A percentile compares a stretch with the other conserved stretches of the same genome.
phyloP scores from a whole-genome alignment of 2,888 invertebrate genomes.

The Glyphotaelius pellucidus region DNA sequence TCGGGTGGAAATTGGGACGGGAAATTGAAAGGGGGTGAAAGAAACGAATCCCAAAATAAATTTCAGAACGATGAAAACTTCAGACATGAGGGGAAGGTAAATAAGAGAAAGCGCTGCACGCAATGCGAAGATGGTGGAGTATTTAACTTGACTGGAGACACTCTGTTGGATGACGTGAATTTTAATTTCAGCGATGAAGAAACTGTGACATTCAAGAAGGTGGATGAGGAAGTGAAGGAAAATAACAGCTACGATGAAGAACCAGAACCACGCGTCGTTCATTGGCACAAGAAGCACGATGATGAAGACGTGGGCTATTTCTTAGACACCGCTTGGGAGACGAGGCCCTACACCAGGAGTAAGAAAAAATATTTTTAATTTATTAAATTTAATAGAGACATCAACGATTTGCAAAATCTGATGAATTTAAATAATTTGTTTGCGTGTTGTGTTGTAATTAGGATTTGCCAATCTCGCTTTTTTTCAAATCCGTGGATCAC shows the following conservation, averaged over 20 bases:
- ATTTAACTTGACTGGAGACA: constrained; percentile 75
- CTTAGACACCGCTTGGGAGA: constrained; percentile 73
- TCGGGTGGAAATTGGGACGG: constrained; percentile 14
- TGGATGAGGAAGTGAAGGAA: constrained; percentile 52
- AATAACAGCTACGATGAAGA: constrained; percentile 56
- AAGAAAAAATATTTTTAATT: not conserved
- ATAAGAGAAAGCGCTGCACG: constrained; percentile 49
- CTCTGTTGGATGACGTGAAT: constrained; percentile 71
- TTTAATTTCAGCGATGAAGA: constrained; percentile 67
- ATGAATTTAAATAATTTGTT: no score
- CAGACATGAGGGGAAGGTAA: constrained; percentile 15
- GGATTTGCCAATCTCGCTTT: no score
- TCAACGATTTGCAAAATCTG: no score
- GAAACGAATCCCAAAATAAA: constrained; percentile 10
- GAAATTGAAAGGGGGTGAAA: constrained; percentile 31
- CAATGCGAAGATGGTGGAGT: constrained; percentile 60
- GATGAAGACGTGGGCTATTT: constrained; percentile 74
- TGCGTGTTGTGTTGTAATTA: no score
- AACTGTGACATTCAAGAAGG: constrained; percentile 60
- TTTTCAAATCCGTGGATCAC: no score
- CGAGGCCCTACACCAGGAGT: constrained; percentile 58
- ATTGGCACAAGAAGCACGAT: constrained; percentile 67
- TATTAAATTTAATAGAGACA: no score
- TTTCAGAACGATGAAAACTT: constrained; percentile 45
- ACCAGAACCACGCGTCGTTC: not conserved